These are phyloP conservation scores for Scylla paramamosain DNA, from an alignment of 1,140 invertebrate species.

Conservation along the genomic window DNA sequence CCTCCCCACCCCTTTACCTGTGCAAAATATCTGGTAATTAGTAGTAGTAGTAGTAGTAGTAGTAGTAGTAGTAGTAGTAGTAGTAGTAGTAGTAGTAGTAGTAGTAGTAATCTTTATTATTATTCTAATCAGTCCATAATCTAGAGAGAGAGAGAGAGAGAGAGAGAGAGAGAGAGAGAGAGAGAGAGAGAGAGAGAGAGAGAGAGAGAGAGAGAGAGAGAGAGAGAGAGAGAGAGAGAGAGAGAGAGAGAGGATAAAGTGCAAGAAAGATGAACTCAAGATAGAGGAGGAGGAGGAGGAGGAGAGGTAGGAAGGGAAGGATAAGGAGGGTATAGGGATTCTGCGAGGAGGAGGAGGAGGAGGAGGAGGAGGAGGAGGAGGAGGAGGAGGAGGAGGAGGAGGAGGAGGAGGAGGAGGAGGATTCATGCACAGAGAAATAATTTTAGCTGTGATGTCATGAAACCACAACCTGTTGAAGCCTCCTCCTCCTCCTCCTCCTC, in stretches of 20 bases:
- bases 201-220: not conserved
- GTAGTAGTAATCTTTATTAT: conserved; percentile 4
- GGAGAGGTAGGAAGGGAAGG: not conserved
- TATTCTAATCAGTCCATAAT: no score
- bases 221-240: not conserved
- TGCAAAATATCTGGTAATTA: not conserved
- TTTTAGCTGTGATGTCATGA: no score
- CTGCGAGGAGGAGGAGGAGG: not conserved
- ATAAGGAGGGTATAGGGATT: not conserved
- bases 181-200: not conserved
- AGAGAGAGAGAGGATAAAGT: not conserved
- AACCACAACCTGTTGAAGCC: not conserved
- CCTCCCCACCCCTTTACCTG: no score
- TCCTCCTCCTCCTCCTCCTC: conserved; percentile 10
- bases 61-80: conserved; percentile 23
- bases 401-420: not conserved
- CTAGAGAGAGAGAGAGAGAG: not conserved
- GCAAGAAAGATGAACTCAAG: not conserved
- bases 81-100: conserved; percentile 23
- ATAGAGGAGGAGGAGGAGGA: not conserved
- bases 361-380: conserved; percentile 19
- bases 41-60: conserved; percentile 23
- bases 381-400: not conserved
- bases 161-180: not conserved
- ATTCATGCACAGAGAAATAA: not conserved